These are phyloP conservation scores for Dugesia japonica DNA, from an alignment of 2,888 invertebrate genomes.

Conservation along the genomic window DNA sequence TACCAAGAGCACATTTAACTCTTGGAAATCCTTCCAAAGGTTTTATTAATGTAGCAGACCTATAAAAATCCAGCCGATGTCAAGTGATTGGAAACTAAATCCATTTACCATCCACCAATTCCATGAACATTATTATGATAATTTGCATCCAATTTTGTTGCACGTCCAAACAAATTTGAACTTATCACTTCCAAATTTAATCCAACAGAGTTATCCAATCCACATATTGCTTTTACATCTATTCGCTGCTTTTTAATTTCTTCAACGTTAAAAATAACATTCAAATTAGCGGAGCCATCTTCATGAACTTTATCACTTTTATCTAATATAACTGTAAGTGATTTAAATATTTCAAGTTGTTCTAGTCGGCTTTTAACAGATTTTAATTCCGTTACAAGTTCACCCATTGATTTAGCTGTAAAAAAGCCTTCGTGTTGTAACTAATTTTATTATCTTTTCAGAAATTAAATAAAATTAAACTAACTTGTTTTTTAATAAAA, in stretches of 20 bases:
- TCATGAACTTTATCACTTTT: neutral
- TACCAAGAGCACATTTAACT: slow-evolving; percentile 22
- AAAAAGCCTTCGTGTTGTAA: neutral
- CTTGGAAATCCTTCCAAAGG: slow-evolving; percentile 13
- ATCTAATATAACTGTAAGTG: neutral
- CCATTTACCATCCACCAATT: slow-evolving; percentile 10
- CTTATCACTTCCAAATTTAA: neutral
- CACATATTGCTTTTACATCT: neutral
- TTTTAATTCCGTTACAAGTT: neutral
- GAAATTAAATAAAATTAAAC: neutral
- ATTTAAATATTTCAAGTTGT: slow-evolving; percentile 24
- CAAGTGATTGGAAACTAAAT: too few relatives aligned
- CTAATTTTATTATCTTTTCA: neutral
- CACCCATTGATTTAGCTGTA: neutral
- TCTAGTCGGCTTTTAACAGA: slow-evolving; percentile 15
- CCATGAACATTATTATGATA: slow-evolving; percentile 22
- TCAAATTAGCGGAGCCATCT: neutral
- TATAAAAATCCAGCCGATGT: too few relatives aligned
- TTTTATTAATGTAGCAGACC: neutral
- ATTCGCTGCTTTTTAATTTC: neutral
- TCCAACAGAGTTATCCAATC: neutral
- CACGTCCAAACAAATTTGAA: slow-evolving; percentile 4
- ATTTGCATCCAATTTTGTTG: slow-evolving; percentile 1
- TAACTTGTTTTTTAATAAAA: slow-evolving; percentile 21
- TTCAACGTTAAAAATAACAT: slow-evolving; percentile 2